phyloP scores from a whole-genome alignment of 2,888 invertebrate genomes.

The Tiliacea citrago region DNA sequence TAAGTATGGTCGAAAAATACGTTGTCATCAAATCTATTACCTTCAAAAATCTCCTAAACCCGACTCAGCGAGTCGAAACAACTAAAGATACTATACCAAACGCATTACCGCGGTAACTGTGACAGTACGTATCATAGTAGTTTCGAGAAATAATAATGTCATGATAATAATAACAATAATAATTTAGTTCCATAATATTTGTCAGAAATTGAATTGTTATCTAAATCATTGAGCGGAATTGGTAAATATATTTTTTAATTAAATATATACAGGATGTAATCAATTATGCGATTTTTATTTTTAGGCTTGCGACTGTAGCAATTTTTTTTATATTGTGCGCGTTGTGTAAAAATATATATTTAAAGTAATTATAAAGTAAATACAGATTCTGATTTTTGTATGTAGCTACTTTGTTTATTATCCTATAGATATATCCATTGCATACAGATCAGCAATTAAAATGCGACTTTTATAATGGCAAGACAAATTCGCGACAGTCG shows the following conservation, averaged over 20 bases:
- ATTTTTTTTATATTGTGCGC: slow-evolving; percentile 21
- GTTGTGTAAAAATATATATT: neutral
- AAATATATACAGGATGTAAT: slow-evolving; percentile 51
- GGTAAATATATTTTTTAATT: slow-evolving; percentile 31
- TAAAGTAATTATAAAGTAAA: slow-evolving; percentile 32
- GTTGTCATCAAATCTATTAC: neutral
- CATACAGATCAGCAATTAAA: slow-evolving; percentile 8
- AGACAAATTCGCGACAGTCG: slow-evolving; percentile 28
- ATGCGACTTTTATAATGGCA: slow-evolving; percentile 29
- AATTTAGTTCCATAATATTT: slow-evolving; percentile 43
- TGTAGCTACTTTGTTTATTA: slow-evolving; percentile 9
- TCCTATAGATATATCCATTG: slow-evolving; percentile 23
- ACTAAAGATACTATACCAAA: slow-evolving; percentile 82
- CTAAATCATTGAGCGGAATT: slow-evolving; percentile 57
- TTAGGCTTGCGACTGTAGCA: slow-evolving; percentile 34
- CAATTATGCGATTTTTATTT: slow-evolving; percentile 42
- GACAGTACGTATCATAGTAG: slow-evolving; percentile 83
- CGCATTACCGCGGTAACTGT: slow-evolving; percentile 79
- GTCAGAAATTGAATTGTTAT: slow-evolving; percentile 39
- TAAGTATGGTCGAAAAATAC: neutral
- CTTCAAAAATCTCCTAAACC: slow-evolving; percentile 4
- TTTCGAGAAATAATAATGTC: slow-evolving; percentile 56
- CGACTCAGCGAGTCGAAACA: slow-evolving; percentile 61
- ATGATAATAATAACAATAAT: slow-evolving; percentile 55
- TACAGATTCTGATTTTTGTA: slow-evolving; percentile 28